Evolutionary conservation across 2,113 vertebrate species (phyloP), one percentile per base, ranked within the genome.

Genomic region (Lamprotornis superbus): DNA sequence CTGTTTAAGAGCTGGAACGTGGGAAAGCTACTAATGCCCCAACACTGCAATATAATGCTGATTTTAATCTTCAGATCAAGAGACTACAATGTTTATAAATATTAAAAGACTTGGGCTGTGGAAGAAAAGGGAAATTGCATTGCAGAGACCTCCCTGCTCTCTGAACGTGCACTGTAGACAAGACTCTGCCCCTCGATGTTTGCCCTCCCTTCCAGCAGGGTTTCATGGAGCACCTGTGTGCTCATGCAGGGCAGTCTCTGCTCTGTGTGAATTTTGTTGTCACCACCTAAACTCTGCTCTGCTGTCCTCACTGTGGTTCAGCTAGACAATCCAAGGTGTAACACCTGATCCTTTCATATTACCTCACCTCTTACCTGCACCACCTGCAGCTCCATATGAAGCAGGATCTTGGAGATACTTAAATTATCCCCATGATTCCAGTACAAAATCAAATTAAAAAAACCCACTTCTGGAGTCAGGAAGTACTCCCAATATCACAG

Each of bases 251-350:
- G 18, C 2, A 30, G 12, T 5, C 49, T 15, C 63, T 17, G 13
- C 14, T 23, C 33, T 15, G 0, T 4, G 4, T 2, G 13, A 52
- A 69, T 28, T 47, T n/a, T 15, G 24, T 11, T 31, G 40, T 35
- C 46, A 20, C 61, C 42, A 13, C 8, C 3, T 3, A 3, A 59
- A 6, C 39, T 10, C 1, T 0, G 7, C 6, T 49, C n/a, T 31
- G 1, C 40, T 22, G 24, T 7, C 37, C 39, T 28, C 67, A 27
- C 56, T 17, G n/a, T 5, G 47, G 5, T 22, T 11, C 18, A 0
- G 19, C 7, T 3, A 28, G 6, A 27, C 49, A 50, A 33, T 0
- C 7, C 2, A 35, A 50, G 20, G 13, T 30, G 0, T 3, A 75
- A 52, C 5, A 23, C 11, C 24, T 5, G 5, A 84, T 25, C 31